Base-by-base conservation (phyloP, 1,140 invertebrate genomes). In the Drosophila oshimai region DNA sequence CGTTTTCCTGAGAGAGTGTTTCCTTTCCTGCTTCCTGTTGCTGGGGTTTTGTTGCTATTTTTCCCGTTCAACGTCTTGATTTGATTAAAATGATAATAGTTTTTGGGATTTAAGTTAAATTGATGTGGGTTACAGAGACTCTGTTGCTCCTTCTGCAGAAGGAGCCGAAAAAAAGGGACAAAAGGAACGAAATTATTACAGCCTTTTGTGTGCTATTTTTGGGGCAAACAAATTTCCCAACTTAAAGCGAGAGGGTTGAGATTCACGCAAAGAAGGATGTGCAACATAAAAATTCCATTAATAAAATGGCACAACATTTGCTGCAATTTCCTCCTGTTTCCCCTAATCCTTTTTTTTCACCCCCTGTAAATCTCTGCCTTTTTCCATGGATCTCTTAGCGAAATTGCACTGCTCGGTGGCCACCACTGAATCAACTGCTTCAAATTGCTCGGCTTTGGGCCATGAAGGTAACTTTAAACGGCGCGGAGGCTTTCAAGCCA, bases 71-170 rank as follows among this genome's bases (percentile, higher is more conserved):
- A 57, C 36, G 55, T 53, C 50, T 57, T 75, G 77, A 80, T 80
- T 80, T 81, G 77, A 80, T 80, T 80, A 80, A 81, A 80, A 81
- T 72, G 77, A 81, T 80, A 80, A 81, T 81, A 80, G 77, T 80
- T 80, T 76, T 81, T 71, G 71, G 77, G 77, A 80, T 74, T 80
- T 80, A 75, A 81, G 58, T 72, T 72, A 74, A 80, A 74, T 79
- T 80, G 76, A 80, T 79, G 76, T 74, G 65, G 75, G 76, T 72
- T 72, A 68, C 20, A 10, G n/a, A 28, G 42, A n/a, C n/a, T 46
- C 42, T 15, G 33, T 44, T 57, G 50, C 49, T n/a, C n/a, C n/a
- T n/a, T n/a, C n/a, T n/a, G 34, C 15, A 54, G 9, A 9, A 37
- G 28, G 41, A n/a, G 13, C 24, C 20, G 12, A 4, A 18, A 1